Base-by-base conservation (phyloP, 2,888 invertebrate genomes). In the Drosophila pegasa region DNA sequence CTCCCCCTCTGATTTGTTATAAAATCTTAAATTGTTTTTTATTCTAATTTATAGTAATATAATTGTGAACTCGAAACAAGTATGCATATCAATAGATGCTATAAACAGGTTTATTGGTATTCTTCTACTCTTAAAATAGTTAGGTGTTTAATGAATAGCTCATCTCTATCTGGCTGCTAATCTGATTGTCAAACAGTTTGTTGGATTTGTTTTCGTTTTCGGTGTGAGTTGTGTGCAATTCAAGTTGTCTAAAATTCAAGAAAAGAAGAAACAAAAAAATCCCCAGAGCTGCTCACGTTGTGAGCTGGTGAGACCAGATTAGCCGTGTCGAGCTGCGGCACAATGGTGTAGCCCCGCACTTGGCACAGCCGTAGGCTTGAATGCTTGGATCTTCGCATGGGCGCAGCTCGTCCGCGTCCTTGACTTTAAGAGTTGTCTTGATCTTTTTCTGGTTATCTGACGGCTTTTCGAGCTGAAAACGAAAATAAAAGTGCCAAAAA, bases 401-500 rank as follows among this genome's bases (percentile, higher is more conserved):
- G 87, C 79, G 75, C 70, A 73, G 79, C 75, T 69, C 55, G 74
- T 78, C 75, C 64, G 69, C 64, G 86, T 65, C 88, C 83, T 88
- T 84, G 88, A 88, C 80, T 88, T 88, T 77, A 79, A 63, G 70
- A 66, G 14, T 38, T 58, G 60, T 63, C 56, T 67, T 68, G 73
- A 40, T 38, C 37, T 40, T 71, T 77, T 78, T 62, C 54, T 54
- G 50, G 60, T 71, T 84, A 74, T 66, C 41, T 20, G 33, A 20
- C 37, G 20, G 29, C 10, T 50, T 50, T 57, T 68, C 77, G 9
- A 33, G 55, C 27, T 50, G 51, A 51, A 27, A 63, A 72, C 51
- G 83, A 84, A 84, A 84, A 72, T 71, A 84, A 84, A 55, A 88
- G 83, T 87, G 83, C 63, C 80, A 82, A 79, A 78, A 76, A 77